Evolutionary conservation across 2,113 vertebrate species (phyloP).

Genomic region (Tenebrosternarchus preto): DNA sequence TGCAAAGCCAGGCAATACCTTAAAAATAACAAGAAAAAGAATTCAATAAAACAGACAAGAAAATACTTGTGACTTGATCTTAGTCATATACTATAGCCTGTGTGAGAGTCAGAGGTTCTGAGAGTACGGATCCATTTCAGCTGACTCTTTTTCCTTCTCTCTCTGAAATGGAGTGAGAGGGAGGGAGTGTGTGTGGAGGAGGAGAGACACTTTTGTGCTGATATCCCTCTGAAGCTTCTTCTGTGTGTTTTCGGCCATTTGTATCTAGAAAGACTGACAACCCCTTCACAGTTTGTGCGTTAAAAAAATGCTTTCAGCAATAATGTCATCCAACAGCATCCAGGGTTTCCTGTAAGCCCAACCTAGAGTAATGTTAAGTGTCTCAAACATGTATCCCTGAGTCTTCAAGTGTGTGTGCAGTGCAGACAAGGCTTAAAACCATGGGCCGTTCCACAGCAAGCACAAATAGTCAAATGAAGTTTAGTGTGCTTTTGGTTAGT

Average conservation of each 20-base stretch:
- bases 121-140: neutral
- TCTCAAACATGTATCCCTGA: slow-evolving; percentile 6
- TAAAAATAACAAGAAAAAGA: no score
- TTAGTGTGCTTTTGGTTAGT: neutral
- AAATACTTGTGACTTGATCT: neutral
- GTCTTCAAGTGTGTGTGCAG: slow-evolving; percentile 46
- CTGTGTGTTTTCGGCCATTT: neutral
- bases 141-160: neutral
- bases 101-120: neutral
- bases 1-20: neutral
- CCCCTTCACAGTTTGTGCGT: neutral
- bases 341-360: neutral
- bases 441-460: neutral
- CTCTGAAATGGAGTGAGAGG: neutral
- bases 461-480: neutral
- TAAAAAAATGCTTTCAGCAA: neutral
- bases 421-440: slow-evolving; percentile 2
- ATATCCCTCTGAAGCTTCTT: slow-evolving; percentile 27
- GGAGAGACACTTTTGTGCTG: slow-evolving; percentile 34
- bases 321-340: slow-evolving; percentile 1
- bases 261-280: neutral
- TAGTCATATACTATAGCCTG: neutral
- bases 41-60: no score
- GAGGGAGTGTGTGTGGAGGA: slow-evolving; percentile 3
- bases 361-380: neutral